Evolutionary conservation across 1,140 invertebrate species (phyloP).

Genomic region (Drosophila azteca): DNA sequence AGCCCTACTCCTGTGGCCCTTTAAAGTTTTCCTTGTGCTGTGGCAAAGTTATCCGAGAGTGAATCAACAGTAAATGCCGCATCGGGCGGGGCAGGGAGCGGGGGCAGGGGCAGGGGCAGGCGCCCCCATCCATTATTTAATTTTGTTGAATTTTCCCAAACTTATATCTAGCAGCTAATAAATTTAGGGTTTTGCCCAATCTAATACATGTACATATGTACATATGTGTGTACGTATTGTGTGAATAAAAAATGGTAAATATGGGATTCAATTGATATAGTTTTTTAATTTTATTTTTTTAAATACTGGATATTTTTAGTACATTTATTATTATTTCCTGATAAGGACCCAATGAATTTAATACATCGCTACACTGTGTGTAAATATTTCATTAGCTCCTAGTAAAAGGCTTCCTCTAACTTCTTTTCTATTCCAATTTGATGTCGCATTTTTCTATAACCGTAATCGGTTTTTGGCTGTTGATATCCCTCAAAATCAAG

Average conservation of each 20-base stretch:
- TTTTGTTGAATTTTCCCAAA: slow-evolving; percentile 45
- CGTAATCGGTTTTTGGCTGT: slow-evolving; percentile 42
- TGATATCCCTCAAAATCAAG: slow-evolving; percentile 56
- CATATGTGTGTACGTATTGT: neutral
- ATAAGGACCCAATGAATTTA: too few species aligned
- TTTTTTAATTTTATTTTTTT: neutral
- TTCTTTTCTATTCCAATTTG: slow-evolving; percentile 6
- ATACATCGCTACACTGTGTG: too few species aligned
- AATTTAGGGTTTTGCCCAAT: slow-evolving; percentile 9
- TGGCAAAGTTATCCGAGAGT: slow-evolving; percentile 49
- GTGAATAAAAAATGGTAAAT: neutral
- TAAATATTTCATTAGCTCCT: slow-evolving; percentile 1
- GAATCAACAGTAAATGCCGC: slow-evolving; percentile 60
- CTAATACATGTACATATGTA: slow-evolving; percentile 4
- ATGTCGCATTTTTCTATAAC: slow-evolving; percentile 10
- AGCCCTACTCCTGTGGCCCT: slow-evolving; percentile 2
- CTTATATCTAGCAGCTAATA: slow-evolving; percentile 49
- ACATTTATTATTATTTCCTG: too few species aligned
- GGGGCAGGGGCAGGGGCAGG: slow-evolving; percentile 2
- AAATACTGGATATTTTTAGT: too few species aligned
- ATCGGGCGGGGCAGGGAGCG: slow-evolving; percentile 10
- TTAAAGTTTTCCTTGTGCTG: slow-evolving; percentile 53
- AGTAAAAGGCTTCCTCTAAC: neutral
- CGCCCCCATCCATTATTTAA: slow-evolving; percentile 20
- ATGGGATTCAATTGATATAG: neutral